Percentiles rank a stretch among this genome's conserved stretches.
Conservation (phyloP, 2,888 invertebrate genomes). For the Venusia cambrica region DNA sequence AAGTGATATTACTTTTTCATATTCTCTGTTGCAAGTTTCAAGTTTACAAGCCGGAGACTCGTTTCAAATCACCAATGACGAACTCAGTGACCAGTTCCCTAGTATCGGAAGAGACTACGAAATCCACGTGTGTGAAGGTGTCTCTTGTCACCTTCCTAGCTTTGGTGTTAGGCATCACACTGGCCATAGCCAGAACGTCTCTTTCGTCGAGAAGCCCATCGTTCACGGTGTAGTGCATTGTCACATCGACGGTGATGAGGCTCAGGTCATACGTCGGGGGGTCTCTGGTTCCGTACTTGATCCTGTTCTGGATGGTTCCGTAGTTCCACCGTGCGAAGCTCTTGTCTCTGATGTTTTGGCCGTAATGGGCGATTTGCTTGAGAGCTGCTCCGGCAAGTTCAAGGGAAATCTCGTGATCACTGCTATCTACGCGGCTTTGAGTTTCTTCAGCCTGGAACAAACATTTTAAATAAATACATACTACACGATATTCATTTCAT, state of each 20-base stretch:
- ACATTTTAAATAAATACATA: background rate
- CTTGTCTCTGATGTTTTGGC: conserved; percentile 57
- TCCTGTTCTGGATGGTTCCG: conserved; percentile 39
- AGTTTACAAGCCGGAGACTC: conserved; percentile 12
- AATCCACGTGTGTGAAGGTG: conserved; percentile 50
- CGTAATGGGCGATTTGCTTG: conserved; percentile 61
- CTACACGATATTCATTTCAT: background rate
- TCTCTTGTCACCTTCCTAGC: conserved; percentile 49
- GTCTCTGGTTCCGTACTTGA: conserved; percentile 37
- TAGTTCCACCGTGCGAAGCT: conserved; percentile 52
- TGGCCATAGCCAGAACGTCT: conserved; percentile 54
- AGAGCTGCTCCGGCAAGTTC: conserved; percentile 44
- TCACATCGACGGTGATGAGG: conserved; percentile 43
- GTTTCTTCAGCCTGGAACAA: conserved; percentile 10
- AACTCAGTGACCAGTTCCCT: conserved; percentile 54
- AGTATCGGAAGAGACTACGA: conserved; percentile 42
- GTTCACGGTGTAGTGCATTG: conserved; percentile 54
- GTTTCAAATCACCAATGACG: conserved; percentile 41
- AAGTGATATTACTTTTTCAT: no score
- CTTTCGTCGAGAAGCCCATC: conserved; percentile 48
- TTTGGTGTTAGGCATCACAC: conserved; percentile 46
- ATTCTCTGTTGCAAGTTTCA: background rate
- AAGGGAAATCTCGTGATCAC: no score
- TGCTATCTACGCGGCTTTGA: background rate
- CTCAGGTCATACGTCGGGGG: conserved; percentile 53